Base-by-base conservation (phyloP, 2,888 invertebrate species). In the Pristionchus exspectatus region DNA sequence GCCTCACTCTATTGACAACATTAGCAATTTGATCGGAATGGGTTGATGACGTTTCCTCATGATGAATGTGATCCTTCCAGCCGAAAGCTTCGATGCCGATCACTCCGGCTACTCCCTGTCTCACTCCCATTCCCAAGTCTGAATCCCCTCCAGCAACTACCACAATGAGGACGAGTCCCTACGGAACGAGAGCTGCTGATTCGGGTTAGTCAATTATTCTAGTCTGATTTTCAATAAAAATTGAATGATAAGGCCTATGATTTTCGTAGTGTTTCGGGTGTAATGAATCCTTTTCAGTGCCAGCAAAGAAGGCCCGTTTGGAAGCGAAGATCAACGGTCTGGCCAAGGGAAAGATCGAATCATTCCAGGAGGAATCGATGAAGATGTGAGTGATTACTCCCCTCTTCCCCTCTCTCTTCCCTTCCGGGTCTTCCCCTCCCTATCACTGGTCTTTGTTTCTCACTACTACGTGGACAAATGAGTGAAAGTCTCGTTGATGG, bases 321-420 rank as follows among this genome's bases (percentile, higher is more conserved):
- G 87, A 88, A 74, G 87, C 87, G 30, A 88, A 88, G 74, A 88
- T 88, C 72, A 88, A 88, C 56, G 87, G 87, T n/a, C 44, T 88
- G 14, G 87, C 74, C 10, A 72, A 74, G 33, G 81, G 10, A 12
- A 87, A 87, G 69, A 87, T 27, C 56, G 84, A 85, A 56, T 85
- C 84, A 59, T 38, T 85, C 84, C 81, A 81, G 56, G 59, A 84
- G 84, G 84, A 84, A 59, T 56, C 56, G 10, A 84, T 59, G 56
- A 84, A 59, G 33, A 56, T 63, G 84, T 84, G 16, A 54, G 81
- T 50, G 50, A 54, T n/a, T 54, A 4, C 24, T 12, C 16, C 21
- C 74, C 12, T 24, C n/a, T 2, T 24, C 74, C 33, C 38, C 18
- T 14, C 12, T 12, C 50, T 54, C 56, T 33, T 59, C 84, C 59